Evolutionary conservation across 1,140 invertebrate genomes (phyloP).

Genomic region (Oscheius sp.): DNA sequence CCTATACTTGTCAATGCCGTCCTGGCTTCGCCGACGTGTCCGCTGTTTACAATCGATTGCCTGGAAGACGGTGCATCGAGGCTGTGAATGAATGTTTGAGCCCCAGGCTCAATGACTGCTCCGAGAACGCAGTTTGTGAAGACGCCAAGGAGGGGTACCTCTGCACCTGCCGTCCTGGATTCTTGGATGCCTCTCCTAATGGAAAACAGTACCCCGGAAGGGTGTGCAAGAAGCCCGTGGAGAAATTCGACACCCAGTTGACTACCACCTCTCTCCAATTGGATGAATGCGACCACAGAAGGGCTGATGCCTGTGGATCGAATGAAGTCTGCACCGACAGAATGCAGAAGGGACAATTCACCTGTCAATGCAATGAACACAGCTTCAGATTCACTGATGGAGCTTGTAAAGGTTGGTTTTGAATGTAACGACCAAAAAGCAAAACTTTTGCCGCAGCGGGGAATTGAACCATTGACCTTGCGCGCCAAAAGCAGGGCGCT

Average conservation of each 20-base stretch:
- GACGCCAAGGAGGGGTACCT: constrained; percentile 68
- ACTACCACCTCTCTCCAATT: constrained; percentile 16
- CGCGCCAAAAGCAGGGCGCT: too few species aligned
- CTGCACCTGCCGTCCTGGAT: constrained; percentile 50
- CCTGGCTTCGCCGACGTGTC: constrained; percentile 61
- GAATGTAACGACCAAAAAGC: too few species aligned
- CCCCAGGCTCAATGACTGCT: constrained; percentile 84
- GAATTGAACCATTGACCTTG: too few species aligned
- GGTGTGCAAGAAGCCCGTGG: constrained; percentile 54
- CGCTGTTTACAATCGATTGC: constrained; percentile 55
- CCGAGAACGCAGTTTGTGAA: constrained; percentile 75
- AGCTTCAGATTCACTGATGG: constrained; percentile 53
- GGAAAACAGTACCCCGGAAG: constrained; percentile 57
- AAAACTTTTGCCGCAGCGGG: too few species aligned
- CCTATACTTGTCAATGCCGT: constrained; percentile 49
- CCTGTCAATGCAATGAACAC: constrained; percentile 51
- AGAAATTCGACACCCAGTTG: constrained; percentile 10
- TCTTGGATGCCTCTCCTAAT: constrained; percentile 57
- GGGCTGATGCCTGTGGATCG: constrained; percentile 30
- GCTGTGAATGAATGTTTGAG: constrained; percentile 86
- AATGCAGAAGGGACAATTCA: constrained; percentile 42
- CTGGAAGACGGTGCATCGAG: constrained; percentile 56
- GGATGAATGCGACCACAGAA: constrained; percentile 46
- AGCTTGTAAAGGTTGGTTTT: constrained; percentile 47
- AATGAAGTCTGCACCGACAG: constrained; percentile 51